Evolutionary conservation across 2,888 invertebrate species (phyloP), one percentile per base, ranked within the genome.

Genomic region (Microchrysa polita): DNA sequence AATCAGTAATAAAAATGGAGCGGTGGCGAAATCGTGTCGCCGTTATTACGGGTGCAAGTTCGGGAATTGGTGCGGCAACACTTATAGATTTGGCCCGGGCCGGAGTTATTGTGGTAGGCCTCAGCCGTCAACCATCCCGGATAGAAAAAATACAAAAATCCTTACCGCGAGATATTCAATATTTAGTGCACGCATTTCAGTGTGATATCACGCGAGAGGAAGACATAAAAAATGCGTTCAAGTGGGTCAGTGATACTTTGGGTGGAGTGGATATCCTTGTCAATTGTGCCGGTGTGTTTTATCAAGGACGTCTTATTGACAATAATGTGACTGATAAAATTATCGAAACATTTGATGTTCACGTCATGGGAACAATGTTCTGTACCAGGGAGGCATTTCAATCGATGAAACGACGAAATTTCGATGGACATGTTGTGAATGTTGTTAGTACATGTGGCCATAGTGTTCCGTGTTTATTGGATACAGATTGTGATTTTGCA

Each of bases 11-110:
- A 48, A 12, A 12, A 48, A 69, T 69, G 69, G 69, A 69, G 14
- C 27, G 88, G 73, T 90, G 90, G 90, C 78, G 79, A 5, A 88
- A 88, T 73, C 88, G 88, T 81, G 87, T 88, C 0, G 90, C 90
- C 0, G 84, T 91, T 60, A 89, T 91, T 61, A 90, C 89, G 2
- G 90, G 90, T 55, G 90, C 89, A 18, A 90, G 90, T 80, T 83
- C 86, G 0, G 90, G 90, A 4, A 90, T 90, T 72, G 90, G 89
- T 12, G 87, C 87, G 1, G 87, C 86, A 9, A 86, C 87, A 74
- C 82, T 83, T 2, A 79, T 81, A 76, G 83, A 84, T 72, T 80
- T 89, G 40, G 83, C 86, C 0, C 80, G 83, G 61, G 81, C 84
- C 7, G 90, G 89, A 0, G 77, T 90, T 73, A 84, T 84, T 71